Conservation (phyloP, 2,888 invertebrate genomes). For the Venusia cambrica region DNA sequence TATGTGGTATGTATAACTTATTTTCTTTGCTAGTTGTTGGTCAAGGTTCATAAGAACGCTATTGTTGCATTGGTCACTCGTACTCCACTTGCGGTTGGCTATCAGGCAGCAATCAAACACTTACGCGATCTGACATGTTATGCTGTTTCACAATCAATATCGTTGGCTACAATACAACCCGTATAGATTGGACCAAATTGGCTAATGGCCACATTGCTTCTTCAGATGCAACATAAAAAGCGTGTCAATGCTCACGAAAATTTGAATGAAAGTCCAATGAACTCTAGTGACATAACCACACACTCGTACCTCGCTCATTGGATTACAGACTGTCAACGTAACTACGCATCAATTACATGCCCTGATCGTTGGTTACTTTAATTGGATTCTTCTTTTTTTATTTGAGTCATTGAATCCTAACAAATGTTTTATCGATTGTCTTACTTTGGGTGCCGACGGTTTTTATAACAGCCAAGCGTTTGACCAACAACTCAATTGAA, state of each 20-base stretch:
- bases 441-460: too few relatives aligned
- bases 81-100: constrained; percentile 14
- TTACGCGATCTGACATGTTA: constrained; percentile 21
- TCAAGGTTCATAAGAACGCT: constrained; percentile 5
- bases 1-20: too few relatives aligned
- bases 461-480: too few relatives aligned
- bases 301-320: constrained; percentile 31
- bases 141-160: constrained; percentile 30
- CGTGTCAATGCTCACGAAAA: constrained; percentile 35
- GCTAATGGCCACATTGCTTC: constrained; percentile 40
- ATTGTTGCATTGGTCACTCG: constrained; percentile 11
- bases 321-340: constrained; percentile 55
- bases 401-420: constrained; percentile 27
- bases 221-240: constrained; percentile 36
- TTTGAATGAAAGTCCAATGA: constrained; percentile 51
- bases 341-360: constrained; percentile 51
- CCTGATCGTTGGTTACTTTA: constrained; percentile 21
- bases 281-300: constrained; percentile 56
- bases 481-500: too few relatives aligned
- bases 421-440: constrained; percentile 20
- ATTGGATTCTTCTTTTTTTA: constrained; percentile 25
- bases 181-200: constrained; percentile 43
- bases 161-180: constrained; percentile 30
- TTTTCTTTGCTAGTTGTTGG: constrained; percentile 28
- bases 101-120: constrained; percentile 24